Conservation (phyloP, 1,140 invertebrate genomes). For the Ruditapes philippinarum region DNA sequence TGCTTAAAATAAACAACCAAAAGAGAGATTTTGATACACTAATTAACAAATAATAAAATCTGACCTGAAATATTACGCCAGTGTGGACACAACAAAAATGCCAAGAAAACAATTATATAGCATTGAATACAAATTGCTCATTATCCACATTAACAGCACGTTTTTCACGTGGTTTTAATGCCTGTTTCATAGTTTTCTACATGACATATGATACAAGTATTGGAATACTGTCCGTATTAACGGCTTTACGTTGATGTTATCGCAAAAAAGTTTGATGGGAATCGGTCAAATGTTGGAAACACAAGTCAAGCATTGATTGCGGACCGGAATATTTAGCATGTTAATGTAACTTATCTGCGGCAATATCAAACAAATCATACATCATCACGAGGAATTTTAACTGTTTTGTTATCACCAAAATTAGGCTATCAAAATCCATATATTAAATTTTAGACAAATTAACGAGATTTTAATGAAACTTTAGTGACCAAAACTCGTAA, state of each 20-base stretch:
- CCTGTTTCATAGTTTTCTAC: neutral
- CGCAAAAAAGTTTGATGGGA: too few species aligned
- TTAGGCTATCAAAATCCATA: neutral
- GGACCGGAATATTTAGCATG: neutral
- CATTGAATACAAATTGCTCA: neutral
- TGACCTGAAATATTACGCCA: too few species aligned
- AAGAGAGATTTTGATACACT: too few species aligned
- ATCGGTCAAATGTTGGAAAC: neutral
- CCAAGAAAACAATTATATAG: neutral
- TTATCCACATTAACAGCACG: neutral
- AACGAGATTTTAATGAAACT: neutral
- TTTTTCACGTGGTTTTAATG: neutral
- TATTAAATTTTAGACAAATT: conserved; percentile 32
- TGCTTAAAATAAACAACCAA: too few species aligned
- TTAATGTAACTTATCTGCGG: neutral
- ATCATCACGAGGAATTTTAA: conserved; percentile 15
- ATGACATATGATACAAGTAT: neutral
- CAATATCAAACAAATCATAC: neutral
- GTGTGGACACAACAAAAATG: too few species aligned
- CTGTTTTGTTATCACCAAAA: conserved; percentile 10
- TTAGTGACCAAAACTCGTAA: neutral
- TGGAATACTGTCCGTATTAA: neutral
- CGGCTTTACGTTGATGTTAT: neutral
- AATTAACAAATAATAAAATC: too few species aligned
- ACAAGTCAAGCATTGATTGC: neutral